A percentile compares a stretch with the other conserved stretches of the same genome.
These are phyloP conservation scores for Alloplasta piceator DNA, from an alignment of 2,888 invertebrate species.

Conservation along the genomic window DNA sequence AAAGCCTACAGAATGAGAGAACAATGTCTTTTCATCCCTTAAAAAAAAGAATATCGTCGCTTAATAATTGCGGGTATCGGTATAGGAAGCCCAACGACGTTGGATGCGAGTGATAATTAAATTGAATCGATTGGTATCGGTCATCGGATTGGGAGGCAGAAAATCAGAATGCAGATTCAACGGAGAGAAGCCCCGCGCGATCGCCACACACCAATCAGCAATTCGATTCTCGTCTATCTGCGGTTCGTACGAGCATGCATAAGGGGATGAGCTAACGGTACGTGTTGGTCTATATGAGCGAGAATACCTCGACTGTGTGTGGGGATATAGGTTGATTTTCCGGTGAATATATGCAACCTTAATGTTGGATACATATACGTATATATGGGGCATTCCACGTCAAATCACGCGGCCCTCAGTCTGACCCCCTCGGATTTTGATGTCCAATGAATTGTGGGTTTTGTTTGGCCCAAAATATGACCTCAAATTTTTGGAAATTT, in stretches of 20 bases:
- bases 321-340: slow-evolving; percentile 52
- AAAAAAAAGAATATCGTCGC: too few species aligned
- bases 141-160: slow-evolving; percentile 25
- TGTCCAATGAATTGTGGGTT: too few species aligned
- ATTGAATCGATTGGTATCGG: slow-evolving; percentile 47
- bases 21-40: too few species aligned
- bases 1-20: not conserved
- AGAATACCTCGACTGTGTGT: not conserved
- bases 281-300: not conserved
- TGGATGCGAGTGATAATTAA: slow-evolving; percentile 34
- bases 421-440: too few species aligned
- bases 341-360: slow-evolving; percentile 39
- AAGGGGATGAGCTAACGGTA: slow-evolving; percentile 39
- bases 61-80: not conserved
- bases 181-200: slow-evolving; percentile 24
- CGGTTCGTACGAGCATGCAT: slow-evolving; percentile 26
- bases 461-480: too few species aligned
- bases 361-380: not conserved
- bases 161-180: slow-evolving; percentile 59
- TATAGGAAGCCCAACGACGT: not conserved
- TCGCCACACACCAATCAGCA: slow-evolving; percentile 60
- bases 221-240: slow-evolving; percentile 58
- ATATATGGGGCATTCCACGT: too few species aligned
- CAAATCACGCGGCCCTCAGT: too few species aligned
- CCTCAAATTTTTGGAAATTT: too few species aligned